Percentiles rank a stretch among this genome's conserved stretches.
Conservation (phyloP, 2,888 invertebrate species). For the Catocala sponsa region DNA sequence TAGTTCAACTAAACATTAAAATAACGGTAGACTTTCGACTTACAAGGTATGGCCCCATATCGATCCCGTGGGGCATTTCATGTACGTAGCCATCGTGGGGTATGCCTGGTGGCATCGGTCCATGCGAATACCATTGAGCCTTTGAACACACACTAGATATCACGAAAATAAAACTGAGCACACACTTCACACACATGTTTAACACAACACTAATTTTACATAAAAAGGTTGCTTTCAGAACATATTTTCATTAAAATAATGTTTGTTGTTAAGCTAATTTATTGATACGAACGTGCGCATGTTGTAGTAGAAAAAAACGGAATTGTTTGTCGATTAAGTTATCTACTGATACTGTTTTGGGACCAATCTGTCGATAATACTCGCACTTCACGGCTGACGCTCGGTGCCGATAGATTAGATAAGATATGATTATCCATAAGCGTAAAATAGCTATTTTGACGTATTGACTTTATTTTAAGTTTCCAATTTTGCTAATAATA, state of each 20-base stretch:
- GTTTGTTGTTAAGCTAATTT: background rate
- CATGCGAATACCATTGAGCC: slow-evolving; percentile 8
- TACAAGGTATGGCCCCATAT: slow-evolving; percentile 20
- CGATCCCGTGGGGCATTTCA: slow-evolving; percentile 8
- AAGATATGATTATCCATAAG: slow-evolving; percentile 32
- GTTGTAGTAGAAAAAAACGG: slow-evolving; percentile 21
- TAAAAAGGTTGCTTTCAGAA: background rate
- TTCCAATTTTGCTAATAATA: no score
- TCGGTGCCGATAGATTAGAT: slow-evolving; percentile 50
- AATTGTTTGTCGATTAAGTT: slow-evolving; percentile 62
- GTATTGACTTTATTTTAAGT: slow-evolving; percentile 3
- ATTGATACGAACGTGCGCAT: slow-evolving; percentile 1
- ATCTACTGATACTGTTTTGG: slow-evolving; percentile 57
- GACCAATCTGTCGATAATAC: slow-evolving; percentile 61
- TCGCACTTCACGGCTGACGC: slow-evolving; percentile 54
- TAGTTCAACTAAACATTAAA: no score
- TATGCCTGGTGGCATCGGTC: background rate
- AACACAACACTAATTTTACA: slow-evolving; percentile 1
- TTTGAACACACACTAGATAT: slow-evolving; percentile 20
- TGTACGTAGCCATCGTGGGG: background rate
- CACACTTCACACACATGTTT: slow-evolving; percentile 18
- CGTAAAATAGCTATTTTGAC: slow-evolving; percentile 18
- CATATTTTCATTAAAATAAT: background rate
- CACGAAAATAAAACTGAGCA: slow-evolving; percentile 27
- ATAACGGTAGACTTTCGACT: slow-evolving; percentile 10